Percentiles rank a stretch among this genome's conserved stretches.
Evolutionary conservation across 2,113 vertebrate species (phyloP).

Genomic region (Garra rufa): DNA sequence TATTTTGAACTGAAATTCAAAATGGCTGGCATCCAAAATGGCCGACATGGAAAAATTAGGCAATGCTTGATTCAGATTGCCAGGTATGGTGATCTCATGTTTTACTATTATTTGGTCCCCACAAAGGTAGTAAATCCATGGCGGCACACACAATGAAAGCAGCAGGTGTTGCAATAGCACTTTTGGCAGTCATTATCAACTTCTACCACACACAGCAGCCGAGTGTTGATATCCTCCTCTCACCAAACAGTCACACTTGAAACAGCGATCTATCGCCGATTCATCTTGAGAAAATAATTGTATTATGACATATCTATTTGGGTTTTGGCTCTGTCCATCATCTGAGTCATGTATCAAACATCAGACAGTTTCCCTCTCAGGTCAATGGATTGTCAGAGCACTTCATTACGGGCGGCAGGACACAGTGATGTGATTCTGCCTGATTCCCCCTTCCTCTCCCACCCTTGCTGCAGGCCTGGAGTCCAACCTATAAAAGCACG

Average conservation of each 20-base stretch:
- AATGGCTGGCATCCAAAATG: not conserved
- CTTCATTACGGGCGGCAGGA: slow-evolving; percentile 21
- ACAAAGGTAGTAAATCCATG: not conserved
- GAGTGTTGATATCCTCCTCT: not conserved
- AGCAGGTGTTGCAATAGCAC: not conserved
- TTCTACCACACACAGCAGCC: not conserved
- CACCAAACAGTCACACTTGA: not conserved
- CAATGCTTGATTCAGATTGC: not conserved
- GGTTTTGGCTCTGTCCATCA: slow-evolving; percentile 27
- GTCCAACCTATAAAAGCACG: slow-evolving; percentile 28
- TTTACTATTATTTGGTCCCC: not conserved
- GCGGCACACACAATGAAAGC: not conserved
- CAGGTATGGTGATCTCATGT: not conserved
- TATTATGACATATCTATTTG: slow-evolving; percentile 27
- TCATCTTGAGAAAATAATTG: not conserved
- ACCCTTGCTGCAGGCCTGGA: slow-evolving; percentile 26
- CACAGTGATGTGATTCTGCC: slow-evolving; percentile 19
- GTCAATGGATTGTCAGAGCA: slow-evolving; percentile 42
- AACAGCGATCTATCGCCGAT: not conserved
- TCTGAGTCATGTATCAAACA: slow-evolving; percentile 31
- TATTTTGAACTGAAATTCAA: not conserved
- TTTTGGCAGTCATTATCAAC: slow-evolving; percentile 3
- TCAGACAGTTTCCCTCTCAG: slow-evolving; percentile 35
- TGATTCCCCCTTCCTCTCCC: slow-evolving; percentile 8
- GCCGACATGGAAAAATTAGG: not conserved